These are phyloP conservation scores for Scolanthus callimorphus DNA, from an alignment of 92 coral and sea anemone genomes.

Conservation along the genomic window DNA sequence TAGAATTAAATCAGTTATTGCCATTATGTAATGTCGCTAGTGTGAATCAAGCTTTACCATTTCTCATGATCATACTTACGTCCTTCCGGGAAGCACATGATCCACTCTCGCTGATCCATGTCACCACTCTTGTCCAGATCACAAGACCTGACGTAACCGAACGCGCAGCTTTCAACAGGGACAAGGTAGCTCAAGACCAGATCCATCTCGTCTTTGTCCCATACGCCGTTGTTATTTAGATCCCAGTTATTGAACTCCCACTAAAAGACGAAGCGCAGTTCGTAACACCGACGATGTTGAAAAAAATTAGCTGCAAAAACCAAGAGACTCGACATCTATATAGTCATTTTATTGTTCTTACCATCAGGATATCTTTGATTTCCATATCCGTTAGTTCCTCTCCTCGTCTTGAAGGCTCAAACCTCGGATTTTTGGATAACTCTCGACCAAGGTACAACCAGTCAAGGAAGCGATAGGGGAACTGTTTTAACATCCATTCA, in stretches of 20 bases:
- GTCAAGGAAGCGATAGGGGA: conserved; percentile 75
- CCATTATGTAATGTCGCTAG: too few relatives aligned
- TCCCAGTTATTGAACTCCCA: conserved; percentile 72
- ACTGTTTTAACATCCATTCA: conserved; percentile 22
- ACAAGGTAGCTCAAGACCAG: neutral
- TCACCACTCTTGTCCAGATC: conserved; percentile 52
- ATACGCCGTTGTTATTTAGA: conserved; percentile 15
- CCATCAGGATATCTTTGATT: conserved; percentile 52
- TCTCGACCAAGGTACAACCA: conserved; percentile 71
- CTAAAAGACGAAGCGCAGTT: conserved; percentile 14
- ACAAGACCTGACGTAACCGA: conserved; percentile 77
- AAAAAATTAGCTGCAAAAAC: too few relatives aligned
- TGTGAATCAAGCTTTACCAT: too few relatives aligned
- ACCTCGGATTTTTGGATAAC: conserved; percentile 21
- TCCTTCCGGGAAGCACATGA: conserved; percentile 38
- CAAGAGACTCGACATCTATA: neutral
- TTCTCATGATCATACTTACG: too few relatives aligned
- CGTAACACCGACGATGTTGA: too few relatives aligned
- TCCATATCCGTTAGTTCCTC: conserved; percentile 51
- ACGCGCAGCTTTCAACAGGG: conserved; percentile 47
- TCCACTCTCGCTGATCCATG: conserved; percentile 67
- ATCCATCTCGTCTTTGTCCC: neutral
- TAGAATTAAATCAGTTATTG: too few relatives aligned
- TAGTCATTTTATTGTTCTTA: conserved; percentile 4
- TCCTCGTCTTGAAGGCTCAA: conserved; percentile 30